Base-by-base conservation (phyloP, 2,888 invertebrate species). In the Synanthedon myopaeformis region DNA sequence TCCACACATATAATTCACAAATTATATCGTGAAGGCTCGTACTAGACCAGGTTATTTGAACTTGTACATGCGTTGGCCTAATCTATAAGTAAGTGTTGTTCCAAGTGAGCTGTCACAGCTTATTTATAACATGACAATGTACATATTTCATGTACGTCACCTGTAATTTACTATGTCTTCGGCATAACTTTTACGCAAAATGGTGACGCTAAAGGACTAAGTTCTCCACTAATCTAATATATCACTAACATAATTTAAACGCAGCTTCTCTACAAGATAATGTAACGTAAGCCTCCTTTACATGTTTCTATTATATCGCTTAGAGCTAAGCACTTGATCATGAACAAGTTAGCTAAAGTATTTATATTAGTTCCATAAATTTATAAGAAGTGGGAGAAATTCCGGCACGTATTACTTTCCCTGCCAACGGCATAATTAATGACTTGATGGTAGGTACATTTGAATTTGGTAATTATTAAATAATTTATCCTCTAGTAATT, bases 321-420 rank as follows among this genome's bases (percentile, higher is more conserved):
- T 45, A 49, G 19, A 19, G 49, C 49, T 17, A 49, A 49, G 23
- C 49, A 19, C 49, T 49, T 49, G 49, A 49, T 49, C 58, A 52
- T 69, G 64, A 62, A 58, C 58, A 70, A 74, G 73, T 76, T 72
- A 61, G 61, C 64, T 57, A 52, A 80, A 82, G 80, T 80, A 82
- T 82, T 82, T 80, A 80, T 79, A 81, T 79, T 80, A 72, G 76
- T 74, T 73, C 76, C 79, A 80, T 82, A 82, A 81, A 82, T 82
- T 79, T 72, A 70, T 79, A 76, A 81, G 75, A 76, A 79, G 69
- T 72, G 66, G 61, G 65, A 48, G 68, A 64, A 35, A 75, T 76
- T 66, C 68, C 69, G 61, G 60, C 76, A 76, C 75, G 76, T 70
- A 75, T 68, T 62, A 59, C 61, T 49, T 60, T 66, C 66, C 65